Evolutionary conservation across 2,797 vertebrate genomes (phyloP).

Genomic region (Florisuga fusca): DNA sequence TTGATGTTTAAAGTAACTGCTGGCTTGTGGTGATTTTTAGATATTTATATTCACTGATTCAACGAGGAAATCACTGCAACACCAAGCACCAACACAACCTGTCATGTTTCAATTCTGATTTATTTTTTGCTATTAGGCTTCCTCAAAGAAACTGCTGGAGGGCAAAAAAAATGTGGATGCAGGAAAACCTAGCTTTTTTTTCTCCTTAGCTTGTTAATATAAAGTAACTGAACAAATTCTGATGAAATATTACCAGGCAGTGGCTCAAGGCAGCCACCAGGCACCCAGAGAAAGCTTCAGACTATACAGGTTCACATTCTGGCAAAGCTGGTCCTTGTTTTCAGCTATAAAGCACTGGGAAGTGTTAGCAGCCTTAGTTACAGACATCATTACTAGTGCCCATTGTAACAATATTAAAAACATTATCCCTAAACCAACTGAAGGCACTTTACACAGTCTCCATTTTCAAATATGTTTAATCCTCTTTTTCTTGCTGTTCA

Average conservation of each 20-base stretch:
- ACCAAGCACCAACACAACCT: not conserved
- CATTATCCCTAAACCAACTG: not conserved
- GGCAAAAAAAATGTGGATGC: not conserved
- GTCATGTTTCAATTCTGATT: not conserved
- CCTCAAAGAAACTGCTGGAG: not conserved
- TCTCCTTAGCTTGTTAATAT: not conserved
- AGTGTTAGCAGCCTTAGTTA: not conserved
- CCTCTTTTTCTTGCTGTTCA: not conserved
- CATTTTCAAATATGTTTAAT: not conserved
- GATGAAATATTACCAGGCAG: not conserved
- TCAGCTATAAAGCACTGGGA: not conserved
- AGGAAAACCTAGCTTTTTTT: not conserved
- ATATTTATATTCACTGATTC: not conserved
- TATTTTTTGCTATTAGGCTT: not conserved
- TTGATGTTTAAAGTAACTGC: not conserved
- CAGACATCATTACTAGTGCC: not conserved
- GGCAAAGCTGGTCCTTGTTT: not conserved
- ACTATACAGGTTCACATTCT: fast-evolving
- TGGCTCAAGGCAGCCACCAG: fast-evolving
- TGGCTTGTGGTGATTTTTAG: not conserved
- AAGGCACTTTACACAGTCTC: not conserved
- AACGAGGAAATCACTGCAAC: fast-evolving
- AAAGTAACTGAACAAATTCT: not conserved
- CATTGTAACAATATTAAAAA: not conserved
- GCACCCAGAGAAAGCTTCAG: not conserved